Percentiles rank a stretch among this genome's conserved stretches.
These are phyloP conservation scores for Coccyzus lansbergi DNA, from an alignment of 2,797 vertebrate species.

Conservation along the genomic window DNA sequence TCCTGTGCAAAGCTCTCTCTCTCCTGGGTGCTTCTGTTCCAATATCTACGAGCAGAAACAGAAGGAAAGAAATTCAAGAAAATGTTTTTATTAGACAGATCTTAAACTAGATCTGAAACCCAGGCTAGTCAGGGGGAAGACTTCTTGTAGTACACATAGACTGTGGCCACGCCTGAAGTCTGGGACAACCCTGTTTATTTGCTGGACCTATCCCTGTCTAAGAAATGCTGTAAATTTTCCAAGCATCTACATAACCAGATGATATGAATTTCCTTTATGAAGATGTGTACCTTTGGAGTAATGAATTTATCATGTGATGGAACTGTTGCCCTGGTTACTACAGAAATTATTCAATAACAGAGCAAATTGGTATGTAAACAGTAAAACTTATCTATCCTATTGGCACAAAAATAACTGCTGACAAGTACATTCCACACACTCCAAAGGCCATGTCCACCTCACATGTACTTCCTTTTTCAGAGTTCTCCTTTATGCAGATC, in stretches of 20 bases:
- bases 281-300: slow-evolving; percentile 30
- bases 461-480: slow-evolving; percentile 3
- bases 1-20: not conserved
- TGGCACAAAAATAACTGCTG: slow-evolving; percentile 67
- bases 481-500: not conserved
- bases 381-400: slow-evolving; percentile 66
- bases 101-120: not conserved
- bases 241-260: not conserved
- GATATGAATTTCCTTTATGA: slow-evolving; percentile 1
- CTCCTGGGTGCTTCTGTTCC: not conserved
- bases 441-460: slow-evolving; percentile 29
- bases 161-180: not conserved
- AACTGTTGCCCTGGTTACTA: slow-evolving; percentile 55
- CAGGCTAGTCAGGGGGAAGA: not conserved
- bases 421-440: slow-evolving; percentile 66
- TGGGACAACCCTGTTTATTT: not conserved
- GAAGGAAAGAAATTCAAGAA: not conserved
- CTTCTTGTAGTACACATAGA: not conserved
- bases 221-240: not conserved
- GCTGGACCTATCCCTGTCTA: not conserved
- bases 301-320: slow-evolving; percentile 22
- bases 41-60: not conserved
- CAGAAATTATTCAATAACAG: slow-evolving; percentile 65
- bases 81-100: not conserved
- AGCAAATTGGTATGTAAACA: slow-evolving; percentile 72